Evolutionary conservation across 2,113 vertebrate species (phyloP), one percentile per base, ranked within the genome.

Genomic region (Ploceus nigricollis): DNA sequence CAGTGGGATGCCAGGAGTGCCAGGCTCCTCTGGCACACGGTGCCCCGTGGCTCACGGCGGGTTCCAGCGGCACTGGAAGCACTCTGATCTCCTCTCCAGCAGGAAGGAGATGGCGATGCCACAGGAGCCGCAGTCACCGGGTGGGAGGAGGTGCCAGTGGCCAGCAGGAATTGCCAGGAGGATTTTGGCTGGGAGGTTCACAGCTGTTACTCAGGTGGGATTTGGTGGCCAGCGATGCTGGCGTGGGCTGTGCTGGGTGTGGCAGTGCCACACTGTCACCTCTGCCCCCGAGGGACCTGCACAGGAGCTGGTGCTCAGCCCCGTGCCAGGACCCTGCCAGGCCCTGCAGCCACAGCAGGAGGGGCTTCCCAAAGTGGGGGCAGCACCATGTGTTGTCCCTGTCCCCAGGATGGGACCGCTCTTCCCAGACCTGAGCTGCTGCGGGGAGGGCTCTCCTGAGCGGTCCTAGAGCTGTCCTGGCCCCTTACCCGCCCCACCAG

Each of bases 11-110:
- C 25, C 5, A 1, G 56, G 60, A 28, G 17, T 54, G 70, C 35
- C 5, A 1, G 69, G 1, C 50, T 70, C 20, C n/a, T 11, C 42
- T 3, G 0, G 70, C 3, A n/a, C n/a, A n/a, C n/a, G 68, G 50
- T 51, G 64, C 72, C 53, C 2, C 3, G 10, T 2, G 28, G 47
- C 71, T 68, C 53, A 22, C 4, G 0, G 54, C 1, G 0, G 27
- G 15, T 11, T 13, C 35, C 7, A 0, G 0, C 0, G 0, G 57
- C 57, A 4, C 58, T 19, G 6, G 72, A 11, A 68, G 40, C 8
- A 1, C 37, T 77, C 51, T 17, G 44, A 27, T 60, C 31, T 48
- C 42, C 72, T n/a, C 0, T 2, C 57, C 19, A 8, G 25, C 27
- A 25, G n/a, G 60, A 16, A 21, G n/a, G 42, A 39, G 42, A 20